Base-by-base conservation (phyloP, 1,140 invertebrate genomes). In the Atta colombica region DNA sequence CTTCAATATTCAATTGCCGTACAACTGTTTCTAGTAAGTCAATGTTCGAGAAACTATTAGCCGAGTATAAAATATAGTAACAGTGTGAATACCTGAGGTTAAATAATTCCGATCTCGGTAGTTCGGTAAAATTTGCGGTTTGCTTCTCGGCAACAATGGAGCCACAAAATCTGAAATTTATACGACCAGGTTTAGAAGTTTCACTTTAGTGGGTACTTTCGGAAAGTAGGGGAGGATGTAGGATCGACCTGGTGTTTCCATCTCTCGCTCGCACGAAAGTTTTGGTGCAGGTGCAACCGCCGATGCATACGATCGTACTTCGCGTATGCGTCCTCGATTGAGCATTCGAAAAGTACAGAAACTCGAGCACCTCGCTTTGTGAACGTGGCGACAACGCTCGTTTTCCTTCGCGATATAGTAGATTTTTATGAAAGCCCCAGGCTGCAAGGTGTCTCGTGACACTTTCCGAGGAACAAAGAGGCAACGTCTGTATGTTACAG, bases 91-190 rank as follows among this genome's bases (percentile, higher is more conserved):
- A 45, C 14, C 21, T 75, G 55, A 8, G 28, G 35, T 75, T 75
- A 84, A 84, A 84, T 84, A 74, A 51, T 75, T 84, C 39, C 80
- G 55, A 74, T 16, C 28, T 6, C n/a, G 21, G 35, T 81, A 71
- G 51, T 71, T 81, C 21, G 53, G 55, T 63, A 84, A 84, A 84
- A 75, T 63, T 84, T 84, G 80, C 80, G 69, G 80, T 68, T 82
- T 75, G 55, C 18, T 61, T 63, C 68, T 49, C 55, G 55, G 69
- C 55, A 84, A 84, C 80, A 84, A 84, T 84, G 58, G 71, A 31
- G 69, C 80, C 69, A 75, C 69, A 84, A 84, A 84, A 84, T 84
- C 55, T 84, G 80, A 84, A 84, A 84, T 84, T 84, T 84, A 84
- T 84, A 84, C 69, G 80, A 75, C 55, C 25, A 75, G 69, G 69